phyloP scores from a whole-genome alignment of 2,888 invertebrate genomes.

The Volucella inanis region DNA sequence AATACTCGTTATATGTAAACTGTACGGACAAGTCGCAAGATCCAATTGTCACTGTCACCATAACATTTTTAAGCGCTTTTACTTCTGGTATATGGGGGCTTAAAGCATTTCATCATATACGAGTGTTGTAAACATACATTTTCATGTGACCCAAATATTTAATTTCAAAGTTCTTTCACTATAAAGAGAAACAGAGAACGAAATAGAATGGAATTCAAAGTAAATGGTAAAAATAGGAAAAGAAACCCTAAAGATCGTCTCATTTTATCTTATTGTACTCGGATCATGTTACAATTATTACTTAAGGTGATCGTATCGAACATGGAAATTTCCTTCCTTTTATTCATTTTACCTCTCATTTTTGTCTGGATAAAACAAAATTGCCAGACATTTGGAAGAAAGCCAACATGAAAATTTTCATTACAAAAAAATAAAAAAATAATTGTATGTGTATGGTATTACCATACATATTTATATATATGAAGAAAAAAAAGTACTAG shows the following conservation, averaged over 20 bases:
- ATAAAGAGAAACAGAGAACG: conserved; percentile 7
- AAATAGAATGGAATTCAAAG: conserved; percentile 45
- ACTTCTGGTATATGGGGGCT: neutral
- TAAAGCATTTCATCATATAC: conserved; percentile 14
- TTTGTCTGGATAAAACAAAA: conserved; percentile 48
- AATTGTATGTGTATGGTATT: no score
- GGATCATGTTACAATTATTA: conserved; percentile 45
- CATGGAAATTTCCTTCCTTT: conserved; percentile 17
- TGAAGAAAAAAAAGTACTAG: conserved; percentile 13
- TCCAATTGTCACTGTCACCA: conserved; percentile 38
- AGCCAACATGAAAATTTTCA: conserved; percentile 61
- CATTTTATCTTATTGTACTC: conserved; percentile 17
- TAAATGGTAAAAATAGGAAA: conserved; percentile 16
- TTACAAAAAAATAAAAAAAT: neutral
- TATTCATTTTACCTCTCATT: conserved; percentile 10
- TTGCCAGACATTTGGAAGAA: conserved; percentile 54
- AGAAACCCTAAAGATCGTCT: neutral
- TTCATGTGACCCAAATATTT: conserved; percentile 63
- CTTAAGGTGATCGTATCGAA: conserved; percentile 52
- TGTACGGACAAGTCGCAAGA: conserved; percentile 22
- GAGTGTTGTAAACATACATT: neutral
- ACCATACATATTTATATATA: neutral
- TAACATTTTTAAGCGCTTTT: conserved; percentile 51
- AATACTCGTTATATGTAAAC: neutral
- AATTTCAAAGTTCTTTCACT: conserved; percentile 42